phyloP scores from a whole-genome alignment of 2,888 invertebrate genomes.

The Ophion ventricosus region DNA sequence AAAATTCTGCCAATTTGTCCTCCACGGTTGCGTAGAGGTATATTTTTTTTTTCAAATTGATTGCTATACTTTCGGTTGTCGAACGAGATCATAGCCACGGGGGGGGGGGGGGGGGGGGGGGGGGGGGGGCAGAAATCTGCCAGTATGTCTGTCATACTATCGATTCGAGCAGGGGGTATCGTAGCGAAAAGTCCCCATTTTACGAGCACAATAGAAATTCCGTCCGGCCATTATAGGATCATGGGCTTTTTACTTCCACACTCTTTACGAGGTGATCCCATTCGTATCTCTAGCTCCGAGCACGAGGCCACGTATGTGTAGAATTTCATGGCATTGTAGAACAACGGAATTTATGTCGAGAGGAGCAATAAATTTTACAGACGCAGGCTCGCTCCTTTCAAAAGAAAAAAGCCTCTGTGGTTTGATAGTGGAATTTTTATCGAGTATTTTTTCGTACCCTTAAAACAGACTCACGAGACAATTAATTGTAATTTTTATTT shows the following conservation, averaged over 20 bases:
- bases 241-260: neutral
- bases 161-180: neutral
- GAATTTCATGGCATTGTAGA: neutral
- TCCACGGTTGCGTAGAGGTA: neutral
- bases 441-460: neutral
- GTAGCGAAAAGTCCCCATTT: conserved; percentile 13
- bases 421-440: neutral
- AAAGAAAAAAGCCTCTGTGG: neutral
- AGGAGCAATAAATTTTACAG: neutral
- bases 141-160: neutral
- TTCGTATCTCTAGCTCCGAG: neutral
- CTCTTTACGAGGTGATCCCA: conserved; percentile 9
- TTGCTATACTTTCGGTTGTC: neutral
- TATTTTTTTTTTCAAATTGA: neutral
- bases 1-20: neutral
- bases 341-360: neutral
- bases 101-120: neutral
- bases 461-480: no score
- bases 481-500: no score
- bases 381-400: neutral
- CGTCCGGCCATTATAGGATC: neutral
- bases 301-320: neutral
- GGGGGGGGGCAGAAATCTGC: neutral
- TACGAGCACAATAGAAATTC: conserved; percentile 19
- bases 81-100: conserved; percentile 24